A percentile compares a stretch with the other conserved stretches of the same genome.
These are phyloP conservation scores for Peromyscus attwateri DNA, from an alignment of 2,797 vertebrate species.

Conservation along the genomic window DNA sequence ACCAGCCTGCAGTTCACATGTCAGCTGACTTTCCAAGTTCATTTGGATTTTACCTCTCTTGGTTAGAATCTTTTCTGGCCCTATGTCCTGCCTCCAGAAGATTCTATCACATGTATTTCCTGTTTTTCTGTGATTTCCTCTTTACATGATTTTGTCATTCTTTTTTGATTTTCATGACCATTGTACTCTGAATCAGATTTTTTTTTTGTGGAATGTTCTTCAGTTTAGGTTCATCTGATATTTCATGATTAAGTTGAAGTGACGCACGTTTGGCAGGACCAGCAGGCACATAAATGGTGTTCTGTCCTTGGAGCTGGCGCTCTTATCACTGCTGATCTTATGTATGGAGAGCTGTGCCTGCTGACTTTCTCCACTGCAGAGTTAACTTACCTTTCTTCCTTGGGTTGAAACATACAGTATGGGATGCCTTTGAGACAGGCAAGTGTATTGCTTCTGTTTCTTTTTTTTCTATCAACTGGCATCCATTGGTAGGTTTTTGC, in stretches of 20 bases:
- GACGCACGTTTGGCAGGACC: background rate
- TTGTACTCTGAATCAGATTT: background rate
- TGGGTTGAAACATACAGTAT: background rate
- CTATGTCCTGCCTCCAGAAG: background rate
- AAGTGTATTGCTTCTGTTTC: background rate
- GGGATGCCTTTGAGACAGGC: background rate
- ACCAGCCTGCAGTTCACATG: background rate
- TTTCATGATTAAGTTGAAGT: background rate
- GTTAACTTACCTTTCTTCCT: background rate
- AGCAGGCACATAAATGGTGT: background rate
- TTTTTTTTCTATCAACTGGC: background rate
- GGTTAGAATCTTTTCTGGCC: background rate
- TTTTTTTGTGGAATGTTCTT: background rate
- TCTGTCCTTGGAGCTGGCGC: rapidly evolving
- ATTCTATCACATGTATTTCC: too few relatives aligned
- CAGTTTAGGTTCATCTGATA: background rate
- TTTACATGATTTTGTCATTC: background rate
- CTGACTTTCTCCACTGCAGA: background rate
- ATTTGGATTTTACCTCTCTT: background rate
- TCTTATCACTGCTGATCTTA: background rate
- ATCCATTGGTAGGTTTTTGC: background rate
- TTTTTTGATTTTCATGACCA: background rate
- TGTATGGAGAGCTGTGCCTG: background rate
- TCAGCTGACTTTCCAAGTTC: background rate
- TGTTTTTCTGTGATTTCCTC: background rate